Conservation (phyloP, 2,113 vertebrate species). For the Desmodus rotundus region DNA sequence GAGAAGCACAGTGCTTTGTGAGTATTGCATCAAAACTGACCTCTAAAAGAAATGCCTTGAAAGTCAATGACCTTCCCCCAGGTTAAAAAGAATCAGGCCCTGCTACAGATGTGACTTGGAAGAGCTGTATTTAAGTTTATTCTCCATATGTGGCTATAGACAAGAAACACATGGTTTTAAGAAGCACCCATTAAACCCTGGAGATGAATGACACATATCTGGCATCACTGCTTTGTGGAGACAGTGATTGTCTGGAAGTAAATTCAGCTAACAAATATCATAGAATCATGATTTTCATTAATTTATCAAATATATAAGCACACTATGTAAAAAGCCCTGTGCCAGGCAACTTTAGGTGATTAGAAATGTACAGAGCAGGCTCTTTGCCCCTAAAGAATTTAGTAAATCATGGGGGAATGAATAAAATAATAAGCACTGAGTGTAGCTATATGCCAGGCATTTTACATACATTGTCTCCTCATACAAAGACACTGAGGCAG, state of each 20-base stretch:
- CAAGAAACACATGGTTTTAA: slow-evolving; percentile 51
- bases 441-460: background rate
- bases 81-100: slow-evolving; percentile 14
- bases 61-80: slow-evolving; percentile 31
- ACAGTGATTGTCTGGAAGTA: background rate
- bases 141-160: slow-evolving; percentile 37
- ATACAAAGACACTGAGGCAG: background rate
- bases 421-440: background rate
- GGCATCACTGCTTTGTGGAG: background rate
- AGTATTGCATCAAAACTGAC: background rate
- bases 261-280: slow-evolving; percentile 37
- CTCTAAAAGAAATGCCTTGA: slow-evolving; percentile 28
- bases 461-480: background rate
- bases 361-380: background rate
- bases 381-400: background rate
- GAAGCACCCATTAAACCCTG: slow-evolving; percentile 15
- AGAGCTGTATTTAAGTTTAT: slow-evolving; percentile 7
- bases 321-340: background rate
- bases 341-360: background rate
- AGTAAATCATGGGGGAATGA: background rate
- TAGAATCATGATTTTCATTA: slow-evolving; percentile 1
- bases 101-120: slow-evolving; percentile 25
- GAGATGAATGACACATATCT: slow-evolving; percentile 7
- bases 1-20: background rate
- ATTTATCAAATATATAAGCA: background rate